phyloP scores from a whole-genome alignment of 2,113 vertebrate species.

The Odontophorus gujanensis region DNA sequence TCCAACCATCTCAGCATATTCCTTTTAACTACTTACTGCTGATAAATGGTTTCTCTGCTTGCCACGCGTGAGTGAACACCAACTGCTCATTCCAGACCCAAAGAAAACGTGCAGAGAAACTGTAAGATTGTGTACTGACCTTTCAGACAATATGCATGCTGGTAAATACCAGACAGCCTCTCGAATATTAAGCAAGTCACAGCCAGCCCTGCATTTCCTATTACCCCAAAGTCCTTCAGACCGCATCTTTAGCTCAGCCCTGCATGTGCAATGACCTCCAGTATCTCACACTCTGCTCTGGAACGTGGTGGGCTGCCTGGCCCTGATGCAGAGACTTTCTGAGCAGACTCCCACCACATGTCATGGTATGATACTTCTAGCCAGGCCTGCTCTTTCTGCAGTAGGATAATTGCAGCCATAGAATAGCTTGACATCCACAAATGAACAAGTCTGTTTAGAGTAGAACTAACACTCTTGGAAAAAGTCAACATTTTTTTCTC shows the following conservation, averaged over 20 bases:
- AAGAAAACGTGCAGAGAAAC: not conserved
- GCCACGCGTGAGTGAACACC: not conserved
- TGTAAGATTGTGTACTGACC: conserved; percentile 29
- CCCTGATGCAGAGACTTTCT: not conserved
- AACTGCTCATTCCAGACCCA: not conserved
- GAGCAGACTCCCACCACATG: not conserved
- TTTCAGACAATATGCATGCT: conserved; percentile 27
- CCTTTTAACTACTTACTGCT: not conserved
- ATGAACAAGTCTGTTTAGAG: not conserved
- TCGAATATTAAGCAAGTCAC: not conserved
- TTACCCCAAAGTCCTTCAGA: conserved; percentile 10
- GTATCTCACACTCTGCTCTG: not conserved
- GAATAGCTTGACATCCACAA: not conserved
- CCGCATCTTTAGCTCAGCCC: not conserved
- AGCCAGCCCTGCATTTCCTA: conserved; percentile 32
- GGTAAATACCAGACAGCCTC: conserved; percentile 38
- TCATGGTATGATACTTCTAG: not conserved
- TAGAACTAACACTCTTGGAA: not conserved
- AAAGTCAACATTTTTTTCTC: not conserved
- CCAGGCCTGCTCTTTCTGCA: not conserved
- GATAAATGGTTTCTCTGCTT: conserved; percentile 13
- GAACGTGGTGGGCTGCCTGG: rapidly evolving
- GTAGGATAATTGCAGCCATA: not conserved
- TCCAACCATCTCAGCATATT: not conserved
- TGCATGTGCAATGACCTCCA: not conserved